Base-by-base conservation (phyloP, 2,888 invertebrate species). In the Cantharis rufa region DNA sequence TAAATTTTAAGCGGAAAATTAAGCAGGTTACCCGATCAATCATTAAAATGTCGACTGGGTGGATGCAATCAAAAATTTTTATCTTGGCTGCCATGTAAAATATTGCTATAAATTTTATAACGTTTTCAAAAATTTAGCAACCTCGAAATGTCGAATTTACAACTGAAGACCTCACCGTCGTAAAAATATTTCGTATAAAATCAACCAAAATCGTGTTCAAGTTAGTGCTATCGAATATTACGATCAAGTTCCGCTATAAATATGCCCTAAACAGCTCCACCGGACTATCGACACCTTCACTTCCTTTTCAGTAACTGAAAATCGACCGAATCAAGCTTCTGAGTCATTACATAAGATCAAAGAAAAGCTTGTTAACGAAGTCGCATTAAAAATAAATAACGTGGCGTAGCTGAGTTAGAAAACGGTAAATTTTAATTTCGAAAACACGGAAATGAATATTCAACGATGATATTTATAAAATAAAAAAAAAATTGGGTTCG, bases 201-300 rank as follows among this genome's bases (percentile, higher is more conserved):
- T 64, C 64, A 64, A 64, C 64, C 64, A 64, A 64, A 64, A 64
- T 64, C 64, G 21, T 21, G 18, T 21, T 64, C 16, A 64, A 64
- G 64, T 64, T 64, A 21, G 18, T 18, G 21, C 64, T 64, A 64
- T 64, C 64, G 64, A 18, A 64, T 64, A 64, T 64, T 64, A 64
- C 64, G 64, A 64, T 64, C 64, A 18, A 64, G 64, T 21, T 64
- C 64, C 64, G 64, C 64, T 64, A 64, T 64, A 64, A 64, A 64
- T 64, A 64, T 64, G 64, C 64, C 64, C 64, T 64, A 64, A 64
- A 64, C 64, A 64, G 18, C 64, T 16, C 64, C 21, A 64, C 64
- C n/a, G 64, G 64, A 64, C 64, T 64, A 64, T 64, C 64, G 64
- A 64, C 64, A 64, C 64, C 64, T 64, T 64, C 21, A 18, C 64